phyloP scores from a whole-genome alignment of 2,113 vertebrate species.

The Eurystomus gularis region DNA sequence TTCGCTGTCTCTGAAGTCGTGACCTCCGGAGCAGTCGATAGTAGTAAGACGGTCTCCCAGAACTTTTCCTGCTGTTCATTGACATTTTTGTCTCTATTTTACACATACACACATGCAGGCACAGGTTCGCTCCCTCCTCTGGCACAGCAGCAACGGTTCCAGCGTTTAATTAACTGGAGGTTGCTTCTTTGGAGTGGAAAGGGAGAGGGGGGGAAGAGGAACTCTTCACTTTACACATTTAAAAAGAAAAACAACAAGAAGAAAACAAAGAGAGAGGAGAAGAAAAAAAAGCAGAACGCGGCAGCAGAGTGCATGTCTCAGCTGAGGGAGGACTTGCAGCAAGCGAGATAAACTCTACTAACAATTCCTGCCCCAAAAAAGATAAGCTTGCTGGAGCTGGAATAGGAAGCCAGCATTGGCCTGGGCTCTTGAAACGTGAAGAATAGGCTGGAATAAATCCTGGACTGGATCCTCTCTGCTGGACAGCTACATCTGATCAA shows the following conservation, averaged over 20 bases:
- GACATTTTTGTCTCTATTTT: constrained; percentile 81
- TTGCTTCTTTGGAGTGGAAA: constrained; percentile 49
- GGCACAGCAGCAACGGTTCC: constrained; percentile 12
- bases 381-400: constrained; percentile 62
- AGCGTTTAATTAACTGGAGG: constrained; percentile 26
- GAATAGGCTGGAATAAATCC: constrained; percentile 76
- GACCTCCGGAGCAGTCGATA: constrained; percentile 93
- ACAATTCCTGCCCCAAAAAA: constrained; percentile 57
- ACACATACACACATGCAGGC: constrained; percentile 48
- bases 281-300: background rate
- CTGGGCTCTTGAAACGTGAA: constrained; percentile 49
- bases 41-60: constrained; percentile 92
- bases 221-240: constrained; percentile 59
- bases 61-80: constrained; percentile 87
- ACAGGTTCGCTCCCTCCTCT: constrained; percentile 42
- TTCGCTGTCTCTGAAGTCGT: constrained; percentile 92
- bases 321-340: constrained; percentile 38
- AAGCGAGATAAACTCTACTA: constrained; percentile 54
- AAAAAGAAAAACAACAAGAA: constrained; percentile 28
- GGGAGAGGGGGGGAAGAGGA: constrained; percentile 18
- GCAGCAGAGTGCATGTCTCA: constrained; percentile 26
- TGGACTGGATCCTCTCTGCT: constrained; percentile 69
- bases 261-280: background rate
- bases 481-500: background rate
- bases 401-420: constrained; percentile 64